phyloP scores from a whole-genome alignment of 1,140 invertebrate species.

The Eulimnadia texana region DNA sequence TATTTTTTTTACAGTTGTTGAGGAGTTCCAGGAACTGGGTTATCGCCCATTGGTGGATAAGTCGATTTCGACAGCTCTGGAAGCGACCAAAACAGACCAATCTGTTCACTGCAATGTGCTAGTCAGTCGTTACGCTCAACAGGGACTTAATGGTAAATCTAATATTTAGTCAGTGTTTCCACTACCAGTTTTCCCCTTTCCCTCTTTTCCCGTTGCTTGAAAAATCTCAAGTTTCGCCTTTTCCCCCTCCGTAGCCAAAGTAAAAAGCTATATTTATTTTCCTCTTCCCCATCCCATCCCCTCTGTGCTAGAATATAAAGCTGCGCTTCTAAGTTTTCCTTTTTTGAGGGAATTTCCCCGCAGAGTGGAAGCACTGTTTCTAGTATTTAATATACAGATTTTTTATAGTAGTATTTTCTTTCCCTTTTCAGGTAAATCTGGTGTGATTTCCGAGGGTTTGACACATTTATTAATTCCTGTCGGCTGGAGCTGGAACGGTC shows the following conservation, averaged over 20 bases:
- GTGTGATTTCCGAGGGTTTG: conserved; percentile 48
- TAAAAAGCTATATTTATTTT: too few species aligned
- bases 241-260: too few species aligned
- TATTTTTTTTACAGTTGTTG: conserved; percentile 7
- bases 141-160: conserved; percentile 14
- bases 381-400: conserved; percentile 11
- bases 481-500: conserved; percentile 64
- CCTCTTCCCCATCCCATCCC: too few species aligned
- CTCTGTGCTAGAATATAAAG: too few species aligned
- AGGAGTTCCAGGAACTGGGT: conserved; percentile 13
- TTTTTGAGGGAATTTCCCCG: too few species aligned
- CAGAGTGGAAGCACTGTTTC: too few species aligned
- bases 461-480: conserved; percentile 61
- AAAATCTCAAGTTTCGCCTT: too few species aligned
- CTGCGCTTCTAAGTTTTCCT: too few species aligned
- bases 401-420: conserved; percentile 5
- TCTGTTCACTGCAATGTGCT: conserved; percentile 11
- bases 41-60: conserved; percentile 14
- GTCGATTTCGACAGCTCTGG: conserved; percentile 14
- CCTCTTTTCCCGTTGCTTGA: too few species aligned
- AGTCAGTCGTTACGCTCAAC: conserved; percentile 13
- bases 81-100: not conserved
- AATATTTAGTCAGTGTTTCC: not conserved
- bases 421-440: conserved; percentile 35
- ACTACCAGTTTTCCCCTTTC: too few species aligned